Conservation (phyloP, 2,113 vertebrate species). For the Macrotis lagotis region DNA sequence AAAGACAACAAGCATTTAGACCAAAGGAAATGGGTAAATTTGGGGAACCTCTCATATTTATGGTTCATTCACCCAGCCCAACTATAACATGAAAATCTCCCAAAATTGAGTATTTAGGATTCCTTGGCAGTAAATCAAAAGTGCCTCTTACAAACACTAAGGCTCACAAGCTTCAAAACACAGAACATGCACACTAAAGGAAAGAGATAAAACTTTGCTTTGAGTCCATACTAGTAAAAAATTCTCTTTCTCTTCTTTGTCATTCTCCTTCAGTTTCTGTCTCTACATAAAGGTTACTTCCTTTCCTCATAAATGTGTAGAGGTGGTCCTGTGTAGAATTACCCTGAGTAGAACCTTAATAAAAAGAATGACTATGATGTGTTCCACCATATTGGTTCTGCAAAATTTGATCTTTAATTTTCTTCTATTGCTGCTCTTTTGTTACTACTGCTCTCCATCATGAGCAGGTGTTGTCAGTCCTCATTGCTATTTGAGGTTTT, state of each 20-base stretch:
- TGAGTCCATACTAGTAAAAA: too few relatives aligned
- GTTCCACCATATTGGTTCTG: neutral
- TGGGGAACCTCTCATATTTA: neutral
- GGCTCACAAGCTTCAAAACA: neutral
- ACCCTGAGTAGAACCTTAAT: neutral
- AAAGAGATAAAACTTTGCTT: neutral
- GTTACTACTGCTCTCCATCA: neutral
- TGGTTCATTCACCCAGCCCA: neutral
- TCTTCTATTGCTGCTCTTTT: neutral
- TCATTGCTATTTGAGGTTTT: neutral
- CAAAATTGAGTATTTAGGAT: neutral
- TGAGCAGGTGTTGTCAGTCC: neutral
- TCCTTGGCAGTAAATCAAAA: neutral
- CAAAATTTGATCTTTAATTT: neutral
- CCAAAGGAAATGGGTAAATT: neutral
- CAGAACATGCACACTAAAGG: neutral
- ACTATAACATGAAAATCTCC: neutral
- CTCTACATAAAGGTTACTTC: neutral
- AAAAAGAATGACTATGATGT: neutral
- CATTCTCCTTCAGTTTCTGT: accelerated
- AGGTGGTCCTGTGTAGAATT: neutral
- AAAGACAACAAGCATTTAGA: neutral
- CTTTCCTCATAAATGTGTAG: accelerated
- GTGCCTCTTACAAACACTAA: neutral
- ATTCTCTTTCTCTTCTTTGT: too few relatives aligned